Conservation (phyloP, 2,113 vertebrate genomes). For the Steatornis caripensis region DNA sequence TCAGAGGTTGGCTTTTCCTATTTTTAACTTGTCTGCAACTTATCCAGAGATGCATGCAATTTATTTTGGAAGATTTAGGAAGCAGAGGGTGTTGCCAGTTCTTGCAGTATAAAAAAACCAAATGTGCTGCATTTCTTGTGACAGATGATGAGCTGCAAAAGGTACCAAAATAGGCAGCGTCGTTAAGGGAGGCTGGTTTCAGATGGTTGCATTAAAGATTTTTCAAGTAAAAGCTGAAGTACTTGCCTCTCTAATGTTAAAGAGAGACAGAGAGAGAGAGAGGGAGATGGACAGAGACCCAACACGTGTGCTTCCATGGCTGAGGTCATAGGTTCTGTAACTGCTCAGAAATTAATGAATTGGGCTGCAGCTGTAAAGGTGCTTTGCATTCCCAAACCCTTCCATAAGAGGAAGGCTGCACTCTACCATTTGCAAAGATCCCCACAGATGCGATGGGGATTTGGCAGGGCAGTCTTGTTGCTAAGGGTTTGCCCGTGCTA, state of each 20-base stretch:
- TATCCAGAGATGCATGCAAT: not conserved
- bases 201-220: conserved; percentile 36
- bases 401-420: not conserved
- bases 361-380: not conserved
- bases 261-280: not conserved
- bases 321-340: not conserved
- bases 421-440: not conserved
- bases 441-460: not conserved
- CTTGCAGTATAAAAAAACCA: not conserved
- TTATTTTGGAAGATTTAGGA: not conserved
- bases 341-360: not conserved
- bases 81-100: not conserved
- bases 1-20: not conserved
- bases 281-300: not conserved
- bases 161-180: conserved; percentile 33
- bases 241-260: not conserved
- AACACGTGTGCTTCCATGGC: accelerated
- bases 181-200: conserved; percentile 18
- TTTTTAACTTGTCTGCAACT: conserved; percentile 27
- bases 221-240: not conserved
- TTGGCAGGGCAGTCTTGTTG: not conserved
- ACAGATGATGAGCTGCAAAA: conserved; percentile 1
- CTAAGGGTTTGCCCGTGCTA: not conserved
- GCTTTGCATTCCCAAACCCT: not conserved
- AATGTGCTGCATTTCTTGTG: conserved; percentile 26